Conservation (phyloP, 1,140 invertebrate species). For the Calliopsis andreniformis region DNA sequence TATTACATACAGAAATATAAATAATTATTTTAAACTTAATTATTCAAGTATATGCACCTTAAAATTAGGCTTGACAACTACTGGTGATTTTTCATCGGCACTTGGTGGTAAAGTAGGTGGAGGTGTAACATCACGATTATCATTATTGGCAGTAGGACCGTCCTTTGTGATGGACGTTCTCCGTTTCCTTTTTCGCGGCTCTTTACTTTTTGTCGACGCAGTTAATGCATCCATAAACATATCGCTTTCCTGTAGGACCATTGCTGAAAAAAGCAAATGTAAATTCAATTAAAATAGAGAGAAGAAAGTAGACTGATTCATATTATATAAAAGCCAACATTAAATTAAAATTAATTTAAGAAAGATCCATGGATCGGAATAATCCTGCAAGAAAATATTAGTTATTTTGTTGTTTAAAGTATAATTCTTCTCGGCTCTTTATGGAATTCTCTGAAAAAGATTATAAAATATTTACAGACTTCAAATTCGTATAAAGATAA, state of each 20-base stretch:
- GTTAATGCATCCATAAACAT: conserved; percentile 96
- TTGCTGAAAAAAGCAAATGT: conserved; percentile 82
- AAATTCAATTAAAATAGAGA: background rate
- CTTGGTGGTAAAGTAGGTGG: conserved; percentile 78
- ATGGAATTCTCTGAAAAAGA: background rate
- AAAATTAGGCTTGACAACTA: conserved; percentile 80
- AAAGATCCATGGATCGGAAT: background rate
- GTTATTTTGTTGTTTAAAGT: background rate
- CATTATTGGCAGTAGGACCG: conserved; percentile 73
- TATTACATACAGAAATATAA: background rate
- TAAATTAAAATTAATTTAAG: background rate
- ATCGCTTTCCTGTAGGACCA: conserved; percentile 92
- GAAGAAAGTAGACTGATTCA: background rate
- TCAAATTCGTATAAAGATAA: too few species aligned
- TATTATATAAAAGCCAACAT: too few species aligned
- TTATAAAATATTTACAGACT: too few species aligned
- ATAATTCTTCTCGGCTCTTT: too few species aligned
- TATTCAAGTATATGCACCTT: conserved; percentile 75
- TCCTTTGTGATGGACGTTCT: conserved; percentile 85
- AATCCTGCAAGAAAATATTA: conserved; percentile 15
- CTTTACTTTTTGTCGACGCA: conserved; percentile 87
- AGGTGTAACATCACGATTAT: conserved; percentile 74
- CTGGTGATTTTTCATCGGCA: conserved; percentile 82
- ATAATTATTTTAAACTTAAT: conserved; percentile 2
- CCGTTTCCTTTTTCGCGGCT: conserved; percentile 89